Evolutionary conservation across 2,797 vertebrate species (phyloP).

Genomic region (Glyptemys insculpta): DNA sequence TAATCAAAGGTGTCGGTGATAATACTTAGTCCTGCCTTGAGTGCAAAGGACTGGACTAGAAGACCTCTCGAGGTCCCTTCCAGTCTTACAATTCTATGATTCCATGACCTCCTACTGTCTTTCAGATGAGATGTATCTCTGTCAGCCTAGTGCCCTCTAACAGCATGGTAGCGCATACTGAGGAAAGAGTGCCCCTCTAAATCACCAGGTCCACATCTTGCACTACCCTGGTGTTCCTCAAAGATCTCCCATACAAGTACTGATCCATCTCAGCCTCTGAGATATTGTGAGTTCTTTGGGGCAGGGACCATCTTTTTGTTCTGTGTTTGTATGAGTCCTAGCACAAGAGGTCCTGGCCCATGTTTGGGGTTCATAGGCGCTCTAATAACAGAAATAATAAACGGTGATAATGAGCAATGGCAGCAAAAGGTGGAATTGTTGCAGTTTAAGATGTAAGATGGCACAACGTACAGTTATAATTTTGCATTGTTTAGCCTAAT

Average conservation of each 20-base stretch:
- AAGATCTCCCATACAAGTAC: neutral
- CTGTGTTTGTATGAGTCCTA: neutral
- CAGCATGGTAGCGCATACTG: too few species aligned
- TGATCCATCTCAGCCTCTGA: neutral
- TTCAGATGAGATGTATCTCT: neutral
- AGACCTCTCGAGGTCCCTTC: neutral
- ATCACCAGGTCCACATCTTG: neutral
- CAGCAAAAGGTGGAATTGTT: slow-evolving; percentile 40
- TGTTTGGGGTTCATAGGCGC: slow-evolving; percentile 19
- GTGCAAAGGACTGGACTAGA: neutral
- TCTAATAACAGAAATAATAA: neutral
- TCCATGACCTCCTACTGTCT: neutral
- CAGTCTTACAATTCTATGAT: neutral
- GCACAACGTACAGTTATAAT: slow-evolving; percentile 62
- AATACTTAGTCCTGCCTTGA: neutral
- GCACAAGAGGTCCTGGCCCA: neutral
- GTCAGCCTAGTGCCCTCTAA: neutral
- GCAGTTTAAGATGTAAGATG: slow-evolving; percentile 62
- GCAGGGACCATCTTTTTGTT: neutral
- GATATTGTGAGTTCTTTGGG: neutral
- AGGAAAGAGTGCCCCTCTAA: neutral
- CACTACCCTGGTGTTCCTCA: neutral
- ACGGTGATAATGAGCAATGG: neutral
- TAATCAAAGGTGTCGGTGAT: neutral
- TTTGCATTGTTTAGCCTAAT: slow-evolving; percentile 43